Conservation (phyloP, 2,797 vertebrate genomes). For the Pempheris klunzingeri region DNA sequence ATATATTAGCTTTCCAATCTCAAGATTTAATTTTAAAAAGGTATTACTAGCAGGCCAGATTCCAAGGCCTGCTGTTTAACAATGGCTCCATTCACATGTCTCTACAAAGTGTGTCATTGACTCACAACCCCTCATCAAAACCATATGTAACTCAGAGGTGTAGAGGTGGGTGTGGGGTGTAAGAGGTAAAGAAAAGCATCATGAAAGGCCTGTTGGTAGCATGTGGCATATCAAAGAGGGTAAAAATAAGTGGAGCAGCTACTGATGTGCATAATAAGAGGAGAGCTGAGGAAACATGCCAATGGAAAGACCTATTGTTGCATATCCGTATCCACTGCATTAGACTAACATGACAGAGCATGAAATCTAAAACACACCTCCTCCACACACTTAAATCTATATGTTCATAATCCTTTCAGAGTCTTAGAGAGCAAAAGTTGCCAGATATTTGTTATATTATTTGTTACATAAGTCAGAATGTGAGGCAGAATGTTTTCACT, state of each 20-base stretch:
- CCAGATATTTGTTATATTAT: neutral
- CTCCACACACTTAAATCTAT: neutral
- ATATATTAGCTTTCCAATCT: conserved; percentile 73
- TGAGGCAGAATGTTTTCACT: conserved; percentile 19
- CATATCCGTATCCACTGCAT: conserved; percentile 15
- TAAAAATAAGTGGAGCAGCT: conserved; percentile 28
- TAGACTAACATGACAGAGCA: neutral
- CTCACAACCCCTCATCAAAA: conserved; percentile 72
- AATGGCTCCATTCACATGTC: conserved; percentile 78
- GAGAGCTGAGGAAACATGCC: conserved; percentile 20
- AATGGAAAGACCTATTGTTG: conserved; percentile 29
- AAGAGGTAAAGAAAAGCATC: conserved; percentile 47
- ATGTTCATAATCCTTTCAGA: neutral
- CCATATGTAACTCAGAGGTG: conserved; percentile 73
- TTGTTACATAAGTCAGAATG: conserved; percentile 6
- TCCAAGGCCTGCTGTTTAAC: conserved; percentile 70
- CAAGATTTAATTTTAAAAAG: conserved; percentile 73
- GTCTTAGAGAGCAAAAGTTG: neutral
- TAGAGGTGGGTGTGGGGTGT: conserved; percentile 43
- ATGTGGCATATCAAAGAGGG: conserved; percentile 31
- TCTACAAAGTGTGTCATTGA: conserved; percentile 72
- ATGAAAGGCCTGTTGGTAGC: conserved; percentile 24
- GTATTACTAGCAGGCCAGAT: conserved; percentile 62
- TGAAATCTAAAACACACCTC: neutral
- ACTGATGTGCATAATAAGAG: conserved; percentile 50